Base-by-base conservation (phyloP, 53 echinoderm and acorn worm species). In the Holothuria scabra region DNA sequence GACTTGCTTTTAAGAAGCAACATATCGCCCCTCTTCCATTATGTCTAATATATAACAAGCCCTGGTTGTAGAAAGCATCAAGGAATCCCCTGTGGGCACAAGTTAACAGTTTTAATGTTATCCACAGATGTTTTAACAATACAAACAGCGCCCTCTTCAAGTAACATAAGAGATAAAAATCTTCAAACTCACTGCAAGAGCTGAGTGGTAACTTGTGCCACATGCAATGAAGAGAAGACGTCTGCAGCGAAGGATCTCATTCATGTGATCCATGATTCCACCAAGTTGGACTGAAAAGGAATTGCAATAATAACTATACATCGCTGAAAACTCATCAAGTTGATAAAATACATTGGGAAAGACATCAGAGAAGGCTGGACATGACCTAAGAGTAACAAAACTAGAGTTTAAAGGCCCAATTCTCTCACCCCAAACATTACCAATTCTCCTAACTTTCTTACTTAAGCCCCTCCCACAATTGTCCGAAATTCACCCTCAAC, bases 151-250 rank as follows among this genome's bases (percentile, higher is more conserved):
- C 52, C 16, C 18, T 18, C 52, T 52, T 14, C 18, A 52, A 52
- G 32, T 44, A 0, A 38, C 1, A 11, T 4, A 19, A 31, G 8
- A 33, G 72, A 71, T 71, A 71, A 29, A 6, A 28, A 78, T 65
- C 35, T 44, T 7, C 31, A 46, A 16, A 92, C 96, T 94, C 88
- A 96, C 96, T 67, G 96, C 96, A 13, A 96, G 65, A 21, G 93
- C 96, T 0, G 93, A 93, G 59, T 96, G 93, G 60, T 96, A 96
- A 70, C 96, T 96, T 18, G 96, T 96, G 19, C 96, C 96, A 78
- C 96, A 96, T 76, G 96, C 96, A 49, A 96, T 86, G 92, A 96
- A 96, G 32, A 96, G 90, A 5, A 96, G 89, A 58, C 96, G 71
- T 23, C 96, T 90, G 52, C 92, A 96, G 6, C 96, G 88, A 28